A percentile compares a stretch with the other conserved stretches of the same genome.
phyloP scores from a whole-genome alignment of 2,797 vertebrate genomes.

The Enteromius fasciolatus region DNA sequence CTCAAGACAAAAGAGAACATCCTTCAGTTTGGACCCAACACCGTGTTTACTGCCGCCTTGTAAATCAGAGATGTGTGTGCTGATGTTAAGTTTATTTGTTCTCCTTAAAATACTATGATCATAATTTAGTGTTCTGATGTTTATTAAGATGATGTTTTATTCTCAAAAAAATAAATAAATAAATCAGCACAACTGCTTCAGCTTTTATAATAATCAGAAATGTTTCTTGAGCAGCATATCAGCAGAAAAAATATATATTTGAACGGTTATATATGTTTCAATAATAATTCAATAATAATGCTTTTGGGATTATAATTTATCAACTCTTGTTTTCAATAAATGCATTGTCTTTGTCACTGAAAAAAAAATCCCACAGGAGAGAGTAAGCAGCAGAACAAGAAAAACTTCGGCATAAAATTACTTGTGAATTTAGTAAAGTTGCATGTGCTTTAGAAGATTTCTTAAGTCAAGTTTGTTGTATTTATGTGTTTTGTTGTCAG shows the following conservation, averaged over 20 bases:
- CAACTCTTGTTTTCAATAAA: neutral
- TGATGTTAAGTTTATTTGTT: neutral
- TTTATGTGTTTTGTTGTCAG: neutral
- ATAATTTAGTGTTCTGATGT: too few relatives aligned
- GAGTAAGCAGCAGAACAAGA: too few relatives aligned
- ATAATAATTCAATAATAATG: too few relatives aligned
- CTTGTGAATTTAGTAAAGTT: too few relatives aligned
- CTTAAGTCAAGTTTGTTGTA: neutral
- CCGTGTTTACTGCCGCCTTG: neutral
- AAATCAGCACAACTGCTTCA: neutral
- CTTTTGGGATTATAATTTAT: too few relatives aligned
- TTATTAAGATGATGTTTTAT: too few relatives aligned
- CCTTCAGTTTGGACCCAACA: constrained; percentile 16
- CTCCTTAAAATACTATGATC: neutral
- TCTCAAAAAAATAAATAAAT: neutral
- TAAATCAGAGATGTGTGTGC: neutral
- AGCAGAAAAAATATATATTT: neutral
- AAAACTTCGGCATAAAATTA: too few relatives aligned
- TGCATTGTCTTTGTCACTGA: neutral
- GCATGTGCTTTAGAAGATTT: too few relatives aligned
- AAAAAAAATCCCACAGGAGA: too few relatives aligned
- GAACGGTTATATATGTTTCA: too few relatives aligned
- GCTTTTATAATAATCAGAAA: neutral
- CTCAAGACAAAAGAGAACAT: constrained; percentile 23
- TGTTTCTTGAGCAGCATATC: neutral